phyloP scores from a whole-genome alignment of 2,888 invertebrate genomes.

The Lasioglossum pauxillum region DNA sequence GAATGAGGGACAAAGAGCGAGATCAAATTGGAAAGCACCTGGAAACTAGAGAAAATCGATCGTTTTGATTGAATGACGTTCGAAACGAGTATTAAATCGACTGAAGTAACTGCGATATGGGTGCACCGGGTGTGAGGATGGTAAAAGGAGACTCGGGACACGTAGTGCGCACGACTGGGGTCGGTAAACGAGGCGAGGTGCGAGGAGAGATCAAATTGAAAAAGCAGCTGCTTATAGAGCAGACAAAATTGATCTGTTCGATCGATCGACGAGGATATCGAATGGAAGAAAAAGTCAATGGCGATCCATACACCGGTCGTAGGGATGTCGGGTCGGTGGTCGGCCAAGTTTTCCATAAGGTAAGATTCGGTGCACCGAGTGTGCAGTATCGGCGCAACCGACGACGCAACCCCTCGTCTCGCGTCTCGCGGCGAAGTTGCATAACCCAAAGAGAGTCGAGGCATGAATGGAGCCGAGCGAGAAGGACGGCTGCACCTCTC shows the following conservation, averaged over 20 bases:
- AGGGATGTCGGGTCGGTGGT: constrained; percentile 30
- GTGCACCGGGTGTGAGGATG: neutral
- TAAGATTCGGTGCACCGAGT: constrained; percentile 61
- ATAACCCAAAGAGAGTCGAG: constrained; percentile 73
- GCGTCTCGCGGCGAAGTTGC: constrained; percentile 71
- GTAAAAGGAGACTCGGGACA: neutral
- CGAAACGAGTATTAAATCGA: neutral
- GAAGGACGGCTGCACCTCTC: constrained; percentile 66
- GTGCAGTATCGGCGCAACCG: constrained; percentile 54
- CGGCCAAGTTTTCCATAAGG: constrained; percentile 20
- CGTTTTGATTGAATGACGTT: neutral
- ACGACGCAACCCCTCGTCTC: constrained; percentile 54
- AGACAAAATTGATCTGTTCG: neutral
- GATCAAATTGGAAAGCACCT: neutral
- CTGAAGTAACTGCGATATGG: neutral
- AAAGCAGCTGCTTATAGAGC: neutral
- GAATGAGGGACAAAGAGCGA: neutral
- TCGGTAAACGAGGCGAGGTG: neutral
- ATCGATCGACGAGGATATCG: neutral
- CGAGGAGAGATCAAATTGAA: neutral
- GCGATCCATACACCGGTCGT: neutral
- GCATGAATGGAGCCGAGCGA: constrained; percentile 77
- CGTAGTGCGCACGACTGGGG: neutral
- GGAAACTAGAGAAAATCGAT: neutral
- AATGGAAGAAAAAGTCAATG: neutral